Conservation (phyloP, 2,888 invertebrate species). For the Nemotelus nigrinus region DNA sequence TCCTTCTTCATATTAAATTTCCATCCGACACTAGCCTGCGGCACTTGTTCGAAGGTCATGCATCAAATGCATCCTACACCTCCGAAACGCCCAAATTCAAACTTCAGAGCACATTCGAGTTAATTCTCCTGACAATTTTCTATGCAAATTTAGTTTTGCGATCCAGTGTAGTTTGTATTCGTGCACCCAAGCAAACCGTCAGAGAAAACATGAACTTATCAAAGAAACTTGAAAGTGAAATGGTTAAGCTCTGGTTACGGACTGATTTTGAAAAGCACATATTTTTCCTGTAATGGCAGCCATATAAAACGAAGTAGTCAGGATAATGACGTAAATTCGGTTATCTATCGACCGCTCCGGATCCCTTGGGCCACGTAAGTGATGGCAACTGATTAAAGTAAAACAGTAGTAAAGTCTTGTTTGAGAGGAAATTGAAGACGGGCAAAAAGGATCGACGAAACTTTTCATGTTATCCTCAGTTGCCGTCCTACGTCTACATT, state of each 20-base stretch:
- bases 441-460: neutral
- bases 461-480: constrained; percentile 22
- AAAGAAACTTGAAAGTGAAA: too few species aligned
- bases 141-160: too few species aligned
- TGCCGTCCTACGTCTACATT: neutral
- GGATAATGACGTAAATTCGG: constrained; percentile 40
- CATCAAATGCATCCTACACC: too few species aligned
- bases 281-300: constrained; percentile 17
- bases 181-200: too few species aligned
- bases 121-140: too few species aligned
- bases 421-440: constrained; percentile 30
- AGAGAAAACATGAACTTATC: too few species aligned
- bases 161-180: too few species aligned
- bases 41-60: too few species aligned
- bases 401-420: constrained; percentile 33
- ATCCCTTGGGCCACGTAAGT: constrained; percentile 40
- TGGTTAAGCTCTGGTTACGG: neutral
- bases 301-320: constrained; percentile 24
- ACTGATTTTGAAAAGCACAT: constrained; percentile 9
- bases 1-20: too few species aligned
- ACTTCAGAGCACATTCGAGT: too few species aligned
- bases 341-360: constrained; percentile 36
- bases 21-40: too few species aligned
- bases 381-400: constrained; percentile 41
- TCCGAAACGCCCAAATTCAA: too few species aligned